Base-by-base conservation (phyloP, 2,113 vertebrate genomes). In the Festucalex cinctus region DNA sequence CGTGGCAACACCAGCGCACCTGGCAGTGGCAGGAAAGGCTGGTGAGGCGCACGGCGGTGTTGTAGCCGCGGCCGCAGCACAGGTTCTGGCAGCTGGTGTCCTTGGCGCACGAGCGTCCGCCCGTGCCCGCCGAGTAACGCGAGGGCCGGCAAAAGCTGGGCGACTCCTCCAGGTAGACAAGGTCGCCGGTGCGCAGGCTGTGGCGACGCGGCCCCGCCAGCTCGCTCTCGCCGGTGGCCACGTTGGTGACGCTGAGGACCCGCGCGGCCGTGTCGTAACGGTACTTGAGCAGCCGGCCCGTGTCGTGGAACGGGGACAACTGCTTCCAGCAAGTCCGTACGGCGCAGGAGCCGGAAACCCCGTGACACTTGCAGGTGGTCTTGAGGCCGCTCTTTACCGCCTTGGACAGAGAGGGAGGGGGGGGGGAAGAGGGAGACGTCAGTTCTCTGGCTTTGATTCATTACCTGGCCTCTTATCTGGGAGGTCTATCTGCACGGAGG, bases 251-350 rank as follows among this genome's bases (percentile, higher is more conserved):
- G 6, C 96, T 98, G 82, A 94, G 93, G n/a, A 95, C 95, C 10
- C 94, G 93, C 83, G 95, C 79, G 0, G 96, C 94, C 0, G 90
- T 91, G 80, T 99, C 96, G 0, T 97, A 96, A 65, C 95, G 93
- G 59, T 92, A 93, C 87, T 98, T 99, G 22, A 99, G 92, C 76
- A 93, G 83, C 39, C 92, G 92, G 9, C 96, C 97, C 0, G 94
- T 94, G 91, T 98, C 97, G 0, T 96, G 95, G 85, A 99, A 98
- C 0, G 94, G 95, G 0, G 97, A 94, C 71, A 99, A 94, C 91
- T 99, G 97, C 86, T 98, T 98, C 97, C 97, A 99, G 83, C 97
- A 99, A 1, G 97, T 99, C 22, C 95, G 91, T 17, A 98, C 94
- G 0, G 97, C 95, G 0, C 97, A 99, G 0, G 97, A 99, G 65